Evolutionary conservation across 2,113 vertebrate species (phyloP), one percentile per base, ranked within the genome.

Genomic region (Osmerus eperlanus): DNA sequence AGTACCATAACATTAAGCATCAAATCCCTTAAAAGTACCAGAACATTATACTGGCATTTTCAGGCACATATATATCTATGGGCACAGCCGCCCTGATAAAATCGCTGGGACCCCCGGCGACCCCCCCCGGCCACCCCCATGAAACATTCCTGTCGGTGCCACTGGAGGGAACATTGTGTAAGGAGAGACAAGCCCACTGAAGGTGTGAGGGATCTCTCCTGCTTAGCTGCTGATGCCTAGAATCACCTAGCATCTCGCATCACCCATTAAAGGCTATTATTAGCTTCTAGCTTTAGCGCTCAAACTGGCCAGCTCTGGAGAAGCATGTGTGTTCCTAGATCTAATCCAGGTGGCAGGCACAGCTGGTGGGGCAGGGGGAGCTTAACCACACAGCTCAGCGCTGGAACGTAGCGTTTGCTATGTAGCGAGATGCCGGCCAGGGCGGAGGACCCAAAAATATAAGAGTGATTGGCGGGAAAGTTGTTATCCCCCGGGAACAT

Each of bases 241-340:
- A 28, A 28, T 28, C 54, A 55, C 3, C 54, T 55, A 13, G 9
- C 54, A 55, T 55, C 18, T 18, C 54, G 1, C 4, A 55, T 16
- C 55, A 19, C 63, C 63, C 76, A 41, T 80, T 60, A 76, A 54
- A 71, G 68, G 75, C 73, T 70, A 63, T 69, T 68, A 68, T 67
- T 67, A 55, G 41, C 41, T 47, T 4, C 3, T 67, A 41, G 18
- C n/a, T 11, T 52, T 25, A 52, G 18, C 47, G 18, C 53, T 36
- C 52, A 9, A 56, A 6, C 65, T 51, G 47, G 19, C 21, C 23
- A 52, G 36, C 21, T 1, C 28, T 32, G 25, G 25, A 32, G 61
- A 28, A n/a, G 59, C 25, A 59, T 56, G 12, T 25, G 12, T 63
- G 54, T 29, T 68, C 58, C 68, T 51, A 52, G 4, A 11, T 71